These are phyloP conservation scores for Aleiodes leptofemur DNA, from an alignment of 2,888 invertebrate species.

Conservation along the genomic window DNA sequence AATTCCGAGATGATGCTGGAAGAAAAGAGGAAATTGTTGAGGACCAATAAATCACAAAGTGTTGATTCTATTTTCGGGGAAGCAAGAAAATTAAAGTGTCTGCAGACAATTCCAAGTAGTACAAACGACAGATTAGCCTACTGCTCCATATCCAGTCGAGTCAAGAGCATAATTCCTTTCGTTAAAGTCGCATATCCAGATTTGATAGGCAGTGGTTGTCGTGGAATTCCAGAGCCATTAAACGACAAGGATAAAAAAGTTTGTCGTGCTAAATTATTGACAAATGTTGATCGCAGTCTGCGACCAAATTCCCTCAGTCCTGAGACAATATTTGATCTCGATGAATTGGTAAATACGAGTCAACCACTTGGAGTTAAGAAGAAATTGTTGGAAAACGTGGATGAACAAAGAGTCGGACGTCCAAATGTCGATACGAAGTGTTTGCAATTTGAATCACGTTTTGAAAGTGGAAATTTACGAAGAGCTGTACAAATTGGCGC, in stretches of 20 bases:
- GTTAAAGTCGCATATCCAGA: slow-evolving; percentile 88
- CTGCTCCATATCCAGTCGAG: slow-evolving; percentile 78
- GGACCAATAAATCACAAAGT: not conserved
- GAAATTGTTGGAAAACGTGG: slow-evolving; percentile 63
- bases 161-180: slow-evolving; percentile 82
- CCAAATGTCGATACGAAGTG: slow-evolving; percentile 69
- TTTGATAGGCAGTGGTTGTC: slow-evolving; percentile 79
- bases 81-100: not conserved
- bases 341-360: slow-evolving; percentile 73
- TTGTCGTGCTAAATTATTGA: slow-evolving; percentile 79
- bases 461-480: slow-evolving; percentile 90
- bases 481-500: slow-evolving; percentile 86
- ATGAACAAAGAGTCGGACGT: slow-evolving; percentile 63
- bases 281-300: slow-evolving; percentile 82
- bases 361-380: slow-evolving; percentile 33
- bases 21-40: slow-evolving; percentile 4
- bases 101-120: slow-evolving; percentile 21
- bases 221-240: slow-evolving; percentile 79
- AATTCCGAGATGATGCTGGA: slow-evolving; percentile 50
- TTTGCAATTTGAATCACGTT: slow-evolving; percentile 88
- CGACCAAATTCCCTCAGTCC: slow-evolving; percentile 79
- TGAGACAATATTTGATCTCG: slow-evolving; percentile 84
- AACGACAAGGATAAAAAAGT: slow-evolving; percentile 77
- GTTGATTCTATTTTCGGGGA: not conserved
- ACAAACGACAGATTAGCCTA: slow-evolving; percentile 72